A percentile compares a stretch with the other conserved stretches of the same genome.
These are phyloP conservation scores for Clamator glandarius DNA, from an alignment of 2,797 vertebrate species.

Conservation along the genomic window DNA sequence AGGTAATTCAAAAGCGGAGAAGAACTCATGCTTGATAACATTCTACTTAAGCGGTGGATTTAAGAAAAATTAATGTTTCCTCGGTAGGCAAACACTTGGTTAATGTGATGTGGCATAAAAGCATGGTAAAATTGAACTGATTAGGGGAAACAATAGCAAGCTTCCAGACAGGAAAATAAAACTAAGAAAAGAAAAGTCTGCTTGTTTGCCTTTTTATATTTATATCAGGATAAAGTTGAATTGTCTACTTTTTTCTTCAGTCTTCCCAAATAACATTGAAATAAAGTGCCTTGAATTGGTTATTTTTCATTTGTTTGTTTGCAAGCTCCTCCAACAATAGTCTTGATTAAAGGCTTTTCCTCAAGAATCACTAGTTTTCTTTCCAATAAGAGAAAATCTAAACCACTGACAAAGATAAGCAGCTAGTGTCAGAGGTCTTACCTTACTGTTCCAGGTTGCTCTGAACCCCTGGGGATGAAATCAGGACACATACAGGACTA, in stretches of 20 bases:
- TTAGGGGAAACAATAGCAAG: background rate
- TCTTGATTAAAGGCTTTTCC: conserved; percentile 56
- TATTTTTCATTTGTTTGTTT: conserved; percentile 52
- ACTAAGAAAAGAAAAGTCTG: background rate
- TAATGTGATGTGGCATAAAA: background rate
- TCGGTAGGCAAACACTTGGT: background rate
- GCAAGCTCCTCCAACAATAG: conserved; percentile 18
- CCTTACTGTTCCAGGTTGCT: conserved; percentile 86
- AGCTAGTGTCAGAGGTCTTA: conserved; percentile 24
- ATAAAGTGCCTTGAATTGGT: conserved; percentile 48
- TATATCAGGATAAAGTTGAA: conserved; percentile 42
- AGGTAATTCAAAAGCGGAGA: background rate
- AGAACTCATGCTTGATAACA: background rate
- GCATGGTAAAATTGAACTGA: background rate
- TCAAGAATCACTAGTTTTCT: background rate
- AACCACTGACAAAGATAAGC: background rate
- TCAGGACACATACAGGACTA: conserved; percentile 97
- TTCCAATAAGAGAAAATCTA: background rate
- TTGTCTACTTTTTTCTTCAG: conserved; percentile 50
- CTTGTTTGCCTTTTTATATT: conserved; percentile 48
- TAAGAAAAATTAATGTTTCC: background rate
- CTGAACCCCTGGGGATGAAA: conserved; percentile 97
- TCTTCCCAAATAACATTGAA: conserved; percentile 41
- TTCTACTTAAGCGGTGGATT: background rate
- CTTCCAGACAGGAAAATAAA: background rate